Conservation (phyloP, 2,888 invertebrate genomes). For the Orthosia incerta region DNA sequence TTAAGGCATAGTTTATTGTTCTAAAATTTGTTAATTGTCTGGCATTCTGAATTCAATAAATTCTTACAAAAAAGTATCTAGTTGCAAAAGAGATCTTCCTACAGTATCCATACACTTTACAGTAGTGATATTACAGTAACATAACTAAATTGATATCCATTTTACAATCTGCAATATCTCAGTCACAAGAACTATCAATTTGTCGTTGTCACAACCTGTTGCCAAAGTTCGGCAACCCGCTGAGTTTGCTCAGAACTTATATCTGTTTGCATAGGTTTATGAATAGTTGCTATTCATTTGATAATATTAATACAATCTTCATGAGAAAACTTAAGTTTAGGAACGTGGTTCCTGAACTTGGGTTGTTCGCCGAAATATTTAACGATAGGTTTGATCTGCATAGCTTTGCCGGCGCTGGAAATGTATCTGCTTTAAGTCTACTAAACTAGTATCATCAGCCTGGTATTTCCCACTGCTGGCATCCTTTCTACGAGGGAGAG, state of each 20-base stretch:
- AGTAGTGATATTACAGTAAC: too few relatives aligned
- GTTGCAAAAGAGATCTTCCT: too few relatives aligned
- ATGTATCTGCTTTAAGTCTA: background rate
- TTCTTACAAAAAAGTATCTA: too few relatives aligned
- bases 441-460: background rate
- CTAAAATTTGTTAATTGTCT: too few relatives aligned
- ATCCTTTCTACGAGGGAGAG: too few relatives aligned
- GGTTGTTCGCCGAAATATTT: background rate
- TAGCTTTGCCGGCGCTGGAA: too few relatives aligned
- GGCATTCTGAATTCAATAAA: too few relatives aligned
- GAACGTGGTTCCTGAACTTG: background rate
- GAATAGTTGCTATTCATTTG: conserved; percentile 33
- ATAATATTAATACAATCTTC: conserved; percentile 7
- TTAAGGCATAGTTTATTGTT: too few relatives aligned
- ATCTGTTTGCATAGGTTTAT: conserved; percentile 19
- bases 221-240: conserved; percentile 14
- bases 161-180: conserved; percentile 3
- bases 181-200: conserved; percentile 30
- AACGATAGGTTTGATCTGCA: background rate
- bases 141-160: conserved; percentile 10
- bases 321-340: background rate
- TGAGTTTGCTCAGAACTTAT: conserved; percentile 16
- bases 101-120: too few relatives aligned
- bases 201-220: conserved; percentile 40
- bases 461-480: too few relatives aligned